These are phyloP conservation scores for Eupristina koningsbergeri DNA, from an alignment of 1,140 invertebrate species.

Conservation along the genomic window DNA sequence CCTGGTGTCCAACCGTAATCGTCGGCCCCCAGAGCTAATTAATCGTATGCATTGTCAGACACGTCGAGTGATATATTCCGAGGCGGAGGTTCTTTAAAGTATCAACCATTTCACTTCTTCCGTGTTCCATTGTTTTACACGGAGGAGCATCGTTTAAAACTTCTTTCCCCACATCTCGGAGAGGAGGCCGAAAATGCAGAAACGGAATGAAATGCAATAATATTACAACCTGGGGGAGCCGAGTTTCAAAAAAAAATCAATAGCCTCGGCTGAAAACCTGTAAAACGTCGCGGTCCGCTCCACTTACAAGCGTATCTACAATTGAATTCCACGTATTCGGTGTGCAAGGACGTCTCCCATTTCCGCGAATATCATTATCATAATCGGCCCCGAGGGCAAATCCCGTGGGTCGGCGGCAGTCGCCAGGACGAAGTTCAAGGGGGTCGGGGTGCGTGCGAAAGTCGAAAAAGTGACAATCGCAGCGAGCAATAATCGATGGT, in stretches of 20 bases:
- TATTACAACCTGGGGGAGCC: not conserved
- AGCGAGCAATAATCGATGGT: not conserved
- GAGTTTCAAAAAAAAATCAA: not conserved
- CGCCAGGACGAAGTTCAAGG: not conserved
- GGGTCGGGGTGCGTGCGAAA: not conserved
- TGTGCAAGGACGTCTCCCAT: not conserved
- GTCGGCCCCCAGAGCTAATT: too few species aligned
- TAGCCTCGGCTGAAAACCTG: not conserved
- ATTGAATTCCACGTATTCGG: not conserved
- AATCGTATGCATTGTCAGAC: not conserved
- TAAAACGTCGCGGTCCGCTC: not conserved
- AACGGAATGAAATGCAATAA: not conserved
- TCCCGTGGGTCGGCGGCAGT: not conserved
- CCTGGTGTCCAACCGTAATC: not conserved
- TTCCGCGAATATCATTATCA: too few species aligned
- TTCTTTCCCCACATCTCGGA: too few species aligned
- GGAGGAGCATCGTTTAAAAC: not conserved
- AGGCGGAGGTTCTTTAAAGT: not conserved
- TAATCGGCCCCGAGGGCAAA: too few species aligned
- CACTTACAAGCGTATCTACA: too few species aligned
- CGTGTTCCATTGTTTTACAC: not conserved
- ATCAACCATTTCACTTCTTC: not conserved
- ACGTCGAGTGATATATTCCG: too few species aligned
- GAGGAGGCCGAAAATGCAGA: too few species aligned
- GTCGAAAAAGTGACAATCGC: not conserved